These are phyloP conservation scores for Limulus polyphemus DNA, from an alignment of 2,888 invertebrate genomes.

Conservation along the genomic window DNA sequence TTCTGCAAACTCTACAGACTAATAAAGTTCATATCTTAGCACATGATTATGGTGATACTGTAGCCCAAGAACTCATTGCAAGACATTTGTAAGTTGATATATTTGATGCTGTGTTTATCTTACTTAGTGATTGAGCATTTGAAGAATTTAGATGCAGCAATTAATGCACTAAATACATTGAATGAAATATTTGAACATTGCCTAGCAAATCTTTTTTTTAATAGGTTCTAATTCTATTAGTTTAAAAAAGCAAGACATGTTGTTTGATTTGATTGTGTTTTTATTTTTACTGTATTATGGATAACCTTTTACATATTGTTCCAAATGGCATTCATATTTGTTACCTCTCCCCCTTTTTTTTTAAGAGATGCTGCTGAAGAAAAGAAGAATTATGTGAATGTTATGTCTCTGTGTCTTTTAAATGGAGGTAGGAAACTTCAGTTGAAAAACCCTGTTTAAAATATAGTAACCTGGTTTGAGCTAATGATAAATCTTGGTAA, in stretches of 20 bases:
- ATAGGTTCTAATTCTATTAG: too few relatives aligned
- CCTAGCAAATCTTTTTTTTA: too few relatives aligned
- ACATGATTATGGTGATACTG: conserved; percentile 38
- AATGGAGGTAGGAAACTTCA: conserved; percentile 30
- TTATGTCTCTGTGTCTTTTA: conserved; percentile 27
- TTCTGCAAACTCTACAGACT: conserved; percentile 29
- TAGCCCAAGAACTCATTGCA: conserved; percentile 35
- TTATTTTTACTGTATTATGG: conserved; percentile 3
- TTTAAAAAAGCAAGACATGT: too few relatives aligned
- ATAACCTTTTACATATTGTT: background rate
- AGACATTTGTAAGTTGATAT: conserved; percentile 25
- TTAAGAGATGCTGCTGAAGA: background rate
- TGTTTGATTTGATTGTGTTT: background rate
- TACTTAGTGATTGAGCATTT: background rate
- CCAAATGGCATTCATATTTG: too few relatives aligned
- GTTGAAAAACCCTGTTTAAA: conserved; percentile 1
- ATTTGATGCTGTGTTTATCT: background rate
- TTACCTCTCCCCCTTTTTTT: too few relatives aligned
- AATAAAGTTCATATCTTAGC: conserved; percentile 32
- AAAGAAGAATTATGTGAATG: conserved; percentile 7
- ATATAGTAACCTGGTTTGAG: background rate
- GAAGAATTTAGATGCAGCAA: too few relatives aligned
- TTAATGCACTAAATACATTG: too few relatives aligned
- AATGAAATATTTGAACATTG: too few relatives aligned
- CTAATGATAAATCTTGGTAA: too few relatives aligned